These are phyloP conservation scores for Triplophysa bombifrons DNA, from an alignment of 2,797 vertebrate genomes.

Conservation along the genomic window DNA sequence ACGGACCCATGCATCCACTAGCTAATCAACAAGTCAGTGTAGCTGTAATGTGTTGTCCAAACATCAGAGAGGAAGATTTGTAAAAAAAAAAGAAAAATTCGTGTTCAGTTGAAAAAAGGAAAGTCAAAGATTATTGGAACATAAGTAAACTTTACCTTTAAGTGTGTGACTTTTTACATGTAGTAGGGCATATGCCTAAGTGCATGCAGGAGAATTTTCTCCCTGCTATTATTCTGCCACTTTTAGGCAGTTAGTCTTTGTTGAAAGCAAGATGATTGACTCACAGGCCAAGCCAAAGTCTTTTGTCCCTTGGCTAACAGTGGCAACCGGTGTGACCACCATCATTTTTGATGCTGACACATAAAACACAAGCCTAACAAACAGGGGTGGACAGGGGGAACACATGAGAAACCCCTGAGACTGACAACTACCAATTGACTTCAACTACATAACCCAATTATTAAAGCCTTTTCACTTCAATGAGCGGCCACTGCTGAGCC, in stretches of 20 bases:
- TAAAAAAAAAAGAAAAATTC: background rate
- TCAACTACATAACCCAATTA: constrained; percentile 76
- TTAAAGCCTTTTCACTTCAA: constrained; percentile 79
- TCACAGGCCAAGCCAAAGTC: constrained; percentile 13
- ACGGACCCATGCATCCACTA: background rate
- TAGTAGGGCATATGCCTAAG: background rate
- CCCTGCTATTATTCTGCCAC: constrained; percentile 32
- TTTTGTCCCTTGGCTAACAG: constrained; percentile 49
- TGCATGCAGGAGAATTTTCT: constrained; percentile 1
- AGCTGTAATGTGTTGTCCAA: no score
- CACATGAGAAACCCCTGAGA: constrained; percentile 69
- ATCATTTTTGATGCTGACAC: constrained; percentile 65
- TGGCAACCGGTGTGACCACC: constrained; percentile 70
- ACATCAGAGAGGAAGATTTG: background rate
- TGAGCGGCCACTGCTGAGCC: constrained; percentile 73
- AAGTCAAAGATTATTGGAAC: background rate
- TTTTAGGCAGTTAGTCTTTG: constrained; percentile 38
- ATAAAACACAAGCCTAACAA: constrained; percentile 64
- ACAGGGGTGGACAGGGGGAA: constrained; percentile 60
- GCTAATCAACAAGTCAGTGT: no score
- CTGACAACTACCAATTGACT: constrained; percentile 81
- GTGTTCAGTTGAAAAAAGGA: background rate
- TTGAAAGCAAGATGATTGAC: constrained; percentile 28
- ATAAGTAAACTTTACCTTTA: background rate
- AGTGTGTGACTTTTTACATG: background rate